A percentile compares a stretch with the other conserved stretches of the same genome.
Conservation (phyloP, 2,113 vertebrate genomes). For the Chunga burmeisteri region DNA sequence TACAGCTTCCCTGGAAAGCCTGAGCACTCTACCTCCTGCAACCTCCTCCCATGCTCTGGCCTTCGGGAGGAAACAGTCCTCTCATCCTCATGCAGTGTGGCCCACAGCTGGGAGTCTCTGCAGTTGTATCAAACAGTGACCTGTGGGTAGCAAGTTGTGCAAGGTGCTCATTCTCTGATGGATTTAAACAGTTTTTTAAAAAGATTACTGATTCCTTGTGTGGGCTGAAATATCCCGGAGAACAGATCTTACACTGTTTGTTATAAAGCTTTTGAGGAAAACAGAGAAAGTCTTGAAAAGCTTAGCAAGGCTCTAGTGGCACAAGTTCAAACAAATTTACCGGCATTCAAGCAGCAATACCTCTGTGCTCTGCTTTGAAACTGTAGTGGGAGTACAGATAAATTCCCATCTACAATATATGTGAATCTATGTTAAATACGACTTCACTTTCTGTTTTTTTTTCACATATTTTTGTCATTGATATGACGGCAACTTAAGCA, state of each 20-base stretch:
- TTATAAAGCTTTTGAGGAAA: background rate
- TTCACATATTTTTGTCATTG: background rate
- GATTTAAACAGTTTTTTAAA: background rate
- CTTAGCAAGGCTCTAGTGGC: background rate
- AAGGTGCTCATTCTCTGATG: background rate
- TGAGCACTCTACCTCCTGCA: background rate
- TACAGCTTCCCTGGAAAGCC: background rate
- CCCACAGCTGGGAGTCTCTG: background rate
- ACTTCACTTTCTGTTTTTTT: background rate
- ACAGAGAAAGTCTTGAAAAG: background rate
- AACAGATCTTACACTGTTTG: background rate
- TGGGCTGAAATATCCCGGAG: background rate
- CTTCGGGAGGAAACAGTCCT: background rate
- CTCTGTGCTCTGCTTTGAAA: background rate
- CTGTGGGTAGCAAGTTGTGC: background rate
- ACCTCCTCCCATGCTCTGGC: background rate
- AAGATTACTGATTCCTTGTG: background rate
- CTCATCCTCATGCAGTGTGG: accelerated
- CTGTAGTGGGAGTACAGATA: background rate
- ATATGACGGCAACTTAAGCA: background rate
- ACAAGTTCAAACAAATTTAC: background rate
- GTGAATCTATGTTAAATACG: background rate
- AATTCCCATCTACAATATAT: background rate
- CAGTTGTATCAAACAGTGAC: background rate
- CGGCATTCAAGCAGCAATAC: background rate